A percentile compares a stretch with the other conserved stretches of the same genome.
phyloP scores from a whole-genome alignment of 2,797 vertebrate genomes.

The Notolabrus celidotus region DNA sequence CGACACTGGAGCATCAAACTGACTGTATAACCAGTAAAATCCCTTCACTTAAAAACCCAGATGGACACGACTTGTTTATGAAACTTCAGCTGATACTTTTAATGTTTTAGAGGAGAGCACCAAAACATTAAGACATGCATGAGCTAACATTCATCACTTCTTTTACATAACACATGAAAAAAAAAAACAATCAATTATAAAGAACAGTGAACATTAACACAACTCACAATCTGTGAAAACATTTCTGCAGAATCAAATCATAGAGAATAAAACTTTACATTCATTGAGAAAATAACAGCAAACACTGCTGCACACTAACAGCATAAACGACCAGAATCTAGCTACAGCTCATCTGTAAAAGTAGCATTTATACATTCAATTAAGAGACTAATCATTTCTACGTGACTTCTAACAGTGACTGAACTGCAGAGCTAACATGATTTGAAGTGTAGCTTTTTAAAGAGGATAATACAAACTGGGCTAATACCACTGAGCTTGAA shows the following conservation, averaged over 20 bases:
- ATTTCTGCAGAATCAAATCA: conserved; percentile 5
- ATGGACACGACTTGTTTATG: background rate
- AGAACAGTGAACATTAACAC: background rate
- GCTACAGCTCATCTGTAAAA: background rate
- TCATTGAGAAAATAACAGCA: conserved; percentile 18
- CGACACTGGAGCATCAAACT: no score
- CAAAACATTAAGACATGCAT: conserved; percentile 43
- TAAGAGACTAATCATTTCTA: background rate
- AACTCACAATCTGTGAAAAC: conserved; percentile 18
- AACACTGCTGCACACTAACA: conserved; percentile 5
- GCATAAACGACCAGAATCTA: background rate
- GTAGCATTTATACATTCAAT: conserved; percentile 7
- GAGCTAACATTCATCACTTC: conserved; percentile 7
- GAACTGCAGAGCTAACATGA: no score
- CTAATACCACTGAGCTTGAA: background rate
- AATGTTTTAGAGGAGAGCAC: conserved; percentile 18
- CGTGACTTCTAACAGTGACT: no score
- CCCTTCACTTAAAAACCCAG: no score
- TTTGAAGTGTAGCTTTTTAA: no score
- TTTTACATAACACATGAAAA: conserved; percentile 9
- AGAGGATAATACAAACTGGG: no score
- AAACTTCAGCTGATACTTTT: background rate
- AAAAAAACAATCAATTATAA: background rate
- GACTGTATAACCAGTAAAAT: no score
- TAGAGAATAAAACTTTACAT: conserved; percentile 44